phyloP scores from a whole-genome alignment of 2,113 vertebrate species.

The Malurus alboscapulatus region DNA sequence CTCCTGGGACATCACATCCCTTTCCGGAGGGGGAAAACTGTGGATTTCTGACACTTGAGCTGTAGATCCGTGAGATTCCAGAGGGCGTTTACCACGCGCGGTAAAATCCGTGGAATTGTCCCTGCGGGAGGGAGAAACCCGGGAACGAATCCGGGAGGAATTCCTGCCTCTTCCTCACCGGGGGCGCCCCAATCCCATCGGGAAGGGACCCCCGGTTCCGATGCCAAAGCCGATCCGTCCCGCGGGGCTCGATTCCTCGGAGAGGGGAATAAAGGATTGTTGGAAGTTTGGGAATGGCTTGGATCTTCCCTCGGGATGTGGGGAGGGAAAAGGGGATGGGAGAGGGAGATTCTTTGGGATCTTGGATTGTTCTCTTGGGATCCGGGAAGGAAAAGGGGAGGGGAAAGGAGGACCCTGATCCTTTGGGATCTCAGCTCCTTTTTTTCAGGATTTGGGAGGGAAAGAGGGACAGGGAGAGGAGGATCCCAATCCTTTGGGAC shows the following conservation, averaged over 20 bases:
- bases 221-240: not conserved
- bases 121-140: not conserved
- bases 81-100: not conserved
- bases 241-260: rapidly evolving
- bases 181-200: rapidly evolving
- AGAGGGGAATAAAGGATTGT: not conserved
- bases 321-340: not conserved
- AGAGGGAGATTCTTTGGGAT: too few species aligned
- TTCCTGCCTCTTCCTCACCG: not conserved
- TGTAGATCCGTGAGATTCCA: rapidly evolving
- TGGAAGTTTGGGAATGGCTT: not conserved
- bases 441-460: too few species aligned
- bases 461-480: too few species aligned
- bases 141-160: not conserved
- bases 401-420: too few species aligned
- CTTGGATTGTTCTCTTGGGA: too few species aligned
- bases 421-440: not conserved
- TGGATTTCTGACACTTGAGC: slow-evolving; percentile 20
- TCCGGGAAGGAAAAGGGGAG: too few species aligned
- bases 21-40: not conserved
- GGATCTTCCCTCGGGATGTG: not conserved
- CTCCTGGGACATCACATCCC: not conserved
- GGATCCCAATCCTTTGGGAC: too few species aligned
- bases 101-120: too few species aligned
- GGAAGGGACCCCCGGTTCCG: not conserved